Conservation (phyloP, 2,888 invertebrate genomes). For the Tipula confusa region DNA sequence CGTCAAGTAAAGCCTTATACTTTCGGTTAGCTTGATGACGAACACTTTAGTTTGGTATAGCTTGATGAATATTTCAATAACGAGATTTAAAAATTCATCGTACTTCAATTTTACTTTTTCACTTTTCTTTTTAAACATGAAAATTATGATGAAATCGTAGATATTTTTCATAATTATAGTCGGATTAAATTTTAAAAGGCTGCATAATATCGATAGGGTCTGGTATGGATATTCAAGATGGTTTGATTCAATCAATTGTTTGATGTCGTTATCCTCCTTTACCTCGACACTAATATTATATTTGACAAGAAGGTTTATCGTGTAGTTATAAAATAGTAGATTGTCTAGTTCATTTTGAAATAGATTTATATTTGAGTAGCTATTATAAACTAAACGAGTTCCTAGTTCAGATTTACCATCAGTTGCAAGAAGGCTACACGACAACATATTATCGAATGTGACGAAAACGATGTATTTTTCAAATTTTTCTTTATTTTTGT, state of each 20-base stretch:
- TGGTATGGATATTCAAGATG: background rate
- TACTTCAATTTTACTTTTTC: background rate
- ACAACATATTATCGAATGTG: background rate
- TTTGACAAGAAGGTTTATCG: background rate
- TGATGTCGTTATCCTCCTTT: background rate
- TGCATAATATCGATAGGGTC: slow-evolving; percentile 30
- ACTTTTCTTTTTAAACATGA: slow-evolving; percentile 25
- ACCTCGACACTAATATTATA: background rate
- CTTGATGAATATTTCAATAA: background rate
- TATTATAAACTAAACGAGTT: background rate
- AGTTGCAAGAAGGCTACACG: background rate
- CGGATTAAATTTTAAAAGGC: slow-evolving; percentile 28
- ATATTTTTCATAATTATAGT: background rate
- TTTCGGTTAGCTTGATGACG: background rate
- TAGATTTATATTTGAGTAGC: background rate
- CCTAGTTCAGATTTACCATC: background rate
- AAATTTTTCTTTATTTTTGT: background rate
- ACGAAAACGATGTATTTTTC: background rate
- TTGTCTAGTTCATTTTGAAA: background rate
- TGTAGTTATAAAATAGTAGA: background rate
- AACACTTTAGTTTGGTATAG: background rate
- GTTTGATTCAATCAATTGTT: background rate
- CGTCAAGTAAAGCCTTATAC: background rate
- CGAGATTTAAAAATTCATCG: background rate
- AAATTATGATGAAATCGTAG: background rate